Evolutionary conservation across 2,888 invertebrate genomes (phyloP), one percentile per base, ranked within the genome.

Genomic region (Pyralis farinalis): DNA sequence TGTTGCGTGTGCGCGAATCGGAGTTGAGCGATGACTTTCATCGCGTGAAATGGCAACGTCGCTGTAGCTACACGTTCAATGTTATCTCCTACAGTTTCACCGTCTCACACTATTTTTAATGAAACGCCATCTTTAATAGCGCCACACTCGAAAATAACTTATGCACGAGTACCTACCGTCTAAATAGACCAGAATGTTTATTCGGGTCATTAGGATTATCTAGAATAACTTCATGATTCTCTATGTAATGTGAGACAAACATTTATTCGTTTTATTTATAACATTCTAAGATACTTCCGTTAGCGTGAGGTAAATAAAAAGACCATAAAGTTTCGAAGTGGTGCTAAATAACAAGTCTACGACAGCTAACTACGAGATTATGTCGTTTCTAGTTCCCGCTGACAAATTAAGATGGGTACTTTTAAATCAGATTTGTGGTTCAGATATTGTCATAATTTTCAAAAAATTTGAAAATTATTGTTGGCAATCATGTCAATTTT

Each of bases 1-100:
- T 53, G 61, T 57, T 54, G 54, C 56, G 51, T 52, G 52, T 61
- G 52, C 46, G 60, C 55, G 49, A 60, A 55, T 59, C 53, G 46
- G 57, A 54, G 55, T 65, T 73, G 69, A 71, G 71, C 71, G 64
- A 74, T 78, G 71, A 80, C 81, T 86, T 86, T 86, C 83, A 80
- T 85, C 75, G 82, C 72, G 69, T 71, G 72, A 79, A 78, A 84
- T 81, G 81, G 82, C 78, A 80, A 75, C 75, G 71, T 70, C 69
- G 78, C 72, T n/a, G n/a, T n/a, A 54, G 53, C 63, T 58, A 49
- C 55, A 56, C 62, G 59, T 51, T 46, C 47, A 49, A 51, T 44
- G 43, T 47, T 40, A 22, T 31, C 29, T 30, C 35, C 31, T 30
- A 37, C 41, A 51, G 72, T 82, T 81, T 81, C 81, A 74, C 69